Evolutionary conservation across 2,797 vertebrate species (phyloP).

Genomic region (Manis pentadactyla): DNA sequence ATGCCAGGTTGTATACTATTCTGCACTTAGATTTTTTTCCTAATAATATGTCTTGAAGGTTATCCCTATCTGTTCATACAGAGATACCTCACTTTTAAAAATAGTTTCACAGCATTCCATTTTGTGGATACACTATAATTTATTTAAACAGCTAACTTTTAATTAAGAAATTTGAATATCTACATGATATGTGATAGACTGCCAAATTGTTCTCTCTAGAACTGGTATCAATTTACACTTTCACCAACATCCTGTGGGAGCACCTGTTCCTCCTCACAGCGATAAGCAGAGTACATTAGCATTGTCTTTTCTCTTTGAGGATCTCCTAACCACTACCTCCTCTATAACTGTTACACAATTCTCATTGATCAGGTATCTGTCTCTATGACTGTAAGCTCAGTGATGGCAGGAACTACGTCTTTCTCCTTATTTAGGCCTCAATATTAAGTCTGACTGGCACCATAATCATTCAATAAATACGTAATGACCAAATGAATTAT

Average conservation of each 20-base stretch:
- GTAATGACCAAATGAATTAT: neutral
- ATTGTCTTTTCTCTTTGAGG: neutral
- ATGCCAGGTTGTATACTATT: neutral
- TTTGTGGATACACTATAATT: neutral
- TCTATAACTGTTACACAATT: neutral
- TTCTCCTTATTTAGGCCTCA: neutral
- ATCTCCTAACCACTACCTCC: neutral
- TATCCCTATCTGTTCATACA: neutral
- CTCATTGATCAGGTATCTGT: neutral
- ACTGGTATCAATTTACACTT: neutral
- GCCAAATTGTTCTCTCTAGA: neutral
- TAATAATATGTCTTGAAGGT: neutral
- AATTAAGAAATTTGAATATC: neutral
- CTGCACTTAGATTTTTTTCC: neutral
- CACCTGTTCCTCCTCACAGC: neutral
- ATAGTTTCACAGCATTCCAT: neutral
- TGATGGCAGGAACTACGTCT: neutral
- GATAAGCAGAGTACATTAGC: neutral
- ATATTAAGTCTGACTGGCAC: neutral
- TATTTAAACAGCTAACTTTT: neutral
- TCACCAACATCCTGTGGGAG: neutral
- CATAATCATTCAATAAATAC: neutral
- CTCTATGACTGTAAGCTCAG: neutral
- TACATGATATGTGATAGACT: neutral
- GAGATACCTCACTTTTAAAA: neutral